Conservation (phyloP, 2,797 vertebrate genomes). For the Amniataba percoides region DNA sequence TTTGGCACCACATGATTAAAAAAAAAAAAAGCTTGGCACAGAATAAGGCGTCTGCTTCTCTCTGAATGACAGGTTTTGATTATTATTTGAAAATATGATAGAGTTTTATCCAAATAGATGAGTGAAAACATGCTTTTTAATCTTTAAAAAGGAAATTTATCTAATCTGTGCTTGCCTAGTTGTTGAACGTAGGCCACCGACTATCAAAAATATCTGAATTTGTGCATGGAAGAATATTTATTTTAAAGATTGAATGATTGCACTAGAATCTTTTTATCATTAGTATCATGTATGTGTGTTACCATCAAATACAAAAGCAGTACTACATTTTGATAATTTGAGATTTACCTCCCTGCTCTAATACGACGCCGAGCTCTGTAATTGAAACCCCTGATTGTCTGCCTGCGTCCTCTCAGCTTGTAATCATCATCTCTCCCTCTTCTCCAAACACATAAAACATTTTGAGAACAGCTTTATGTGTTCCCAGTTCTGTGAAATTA, state of each 20-base stretch:
- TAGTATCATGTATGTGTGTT: neutral
- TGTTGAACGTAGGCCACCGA: neutral
- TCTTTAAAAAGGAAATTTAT: neutral
- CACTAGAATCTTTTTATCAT: no score
- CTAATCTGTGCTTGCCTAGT: neutral
- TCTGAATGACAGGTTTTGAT: neutral
- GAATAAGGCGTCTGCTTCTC: neutral
- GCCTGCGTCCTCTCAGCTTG: slow-evolving; percentile 18
- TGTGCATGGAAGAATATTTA: neutral
- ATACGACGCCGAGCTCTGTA: slow-evolving; percentile 18
- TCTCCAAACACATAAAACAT: slow-evolving; percentile 35
- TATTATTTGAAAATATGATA: neutral
- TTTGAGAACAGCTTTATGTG: slow-evolving; percentile 49
- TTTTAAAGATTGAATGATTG: no score
- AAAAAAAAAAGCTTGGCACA: neutral
- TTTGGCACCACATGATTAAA: neutral
- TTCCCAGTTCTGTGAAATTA: slow-evolving; percentile 48
- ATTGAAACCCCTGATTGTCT: slow-evolving; percentile 45
- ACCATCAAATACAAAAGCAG: neutral
- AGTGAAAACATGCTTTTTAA: neutral
- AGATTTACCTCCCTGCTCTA: neutral
- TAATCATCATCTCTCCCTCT: slow-evolving; percentile 54
- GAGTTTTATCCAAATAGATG: neutral
- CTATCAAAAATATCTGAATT: neutral
- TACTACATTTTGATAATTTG: neutral